These are phyloP conservation scores for Agelastica alni DNA, from an alignment of 2,888 invertebrate species.

Conservation along the genomic window DNA sequence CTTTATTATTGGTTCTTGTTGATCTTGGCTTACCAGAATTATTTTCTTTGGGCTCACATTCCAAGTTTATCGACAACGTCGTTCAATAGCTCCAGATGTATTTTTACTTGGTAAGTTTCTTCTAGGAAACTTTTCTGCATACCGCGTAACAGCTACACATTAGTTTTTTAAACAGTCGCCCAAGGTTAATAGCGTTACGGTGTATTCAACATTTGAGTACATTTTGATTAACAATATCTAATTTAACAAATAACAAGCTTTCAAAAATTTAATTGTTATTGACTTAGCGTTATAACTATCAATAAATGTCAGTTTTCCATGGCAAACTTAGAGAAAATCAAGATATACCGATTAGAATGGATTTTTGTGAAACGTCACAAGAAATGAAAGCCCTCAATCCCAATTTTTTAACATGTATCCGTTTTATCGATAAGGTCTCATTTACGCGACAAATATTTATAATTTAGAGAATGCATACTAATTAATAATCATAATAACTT, in stretches of 20 bases:
- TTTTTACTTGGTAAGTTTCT: slow-evolving; percentile 1
- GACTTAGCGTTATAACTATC: neutral
- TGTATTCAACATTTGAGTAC: neutral
- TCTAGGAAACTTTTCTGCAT: slow-evolving; percentile 1
- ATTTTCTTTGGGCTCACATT: neutral
- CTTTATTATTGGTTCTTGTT: neutral
- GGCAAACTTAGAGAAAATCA: neutral
- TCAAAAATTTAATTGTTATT: neutral
- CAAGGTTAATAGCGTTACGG: neutral
- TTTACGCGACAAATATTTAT: too few species aligned
- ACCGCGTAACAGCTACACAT: neutral
- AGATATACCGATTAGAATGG: too few species aligned
- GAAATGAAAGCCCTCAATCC: too few species aligned
- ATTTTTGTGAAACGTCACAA: too few species aligned
- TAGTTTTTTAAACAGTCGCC: neutral
- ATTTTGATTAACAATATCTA: neutral
- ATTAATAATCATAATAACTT: too few species aligned
- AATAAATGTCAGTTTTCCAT: neutral
- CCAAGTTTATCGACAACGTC: neutral
- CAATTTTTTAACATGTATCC: too few species aligned
- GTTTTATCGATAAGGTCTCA: too few species aligned
- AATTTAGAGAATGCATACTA: too few species aligned
- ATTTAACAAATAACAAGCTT: too few species aligned
- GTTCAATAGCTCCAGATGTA: neutral
- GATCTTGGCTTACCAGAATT: neutral